Base-by-base conservation (phyloP, 2,797 vertebrate genomes). In the Cirrhinus molitorella region DNA sequence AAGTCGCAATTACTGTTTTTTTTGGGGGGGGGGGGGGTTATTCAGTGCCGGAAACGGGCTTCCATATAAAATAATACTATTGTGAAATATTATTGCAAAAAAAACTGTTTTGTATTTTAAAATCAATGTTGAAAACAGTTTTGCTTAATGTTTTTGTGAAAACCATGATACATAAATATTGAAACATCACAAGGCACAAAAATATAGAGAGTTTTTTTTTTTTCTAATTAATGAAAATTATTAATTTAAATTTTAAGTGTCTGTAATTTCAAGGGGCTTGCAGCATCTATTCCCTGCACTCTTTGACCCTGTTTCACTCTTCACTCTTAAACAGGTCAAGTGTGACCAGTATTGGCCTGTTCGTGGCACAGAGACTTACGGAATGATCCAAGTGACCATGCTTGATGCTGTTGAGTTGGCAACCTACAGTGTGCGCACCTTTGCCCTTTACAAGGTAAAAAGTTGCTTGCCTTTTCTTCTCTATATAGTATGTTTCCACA, bases 271-370 rank as follows among this genome's bases (percentile, higher is more conserved):
- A 63, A 55, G 6, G 59, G 13, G 25, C 25, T 59, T 59, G 5
- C 3, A 23, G 55, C 55, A 23, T 57, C 21, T 57, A 57, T n/a
- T 57, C n/a, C 21, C 2, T 59, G 23, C 57, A 59, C 2, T 3
- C 1, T 25, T 59, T 65, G 28, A 34, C 28, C 11, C 9, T 19
- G 8, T 65, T 11, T 65, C 16, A 65, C 34, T 34, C 16, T 65
- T 34, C 28, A 17, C 31, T 78, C 45, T 53, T 3, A 19, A 40
- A 47, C 61, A 99, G 98, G 96, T 99, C 0, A 99, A 99, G 89
- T 99, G 98, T 91, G 98, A 99, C 88, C 97, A 99, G 92, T 99
- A 99, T 84, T 99, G 98, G 97, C 98, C 98, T 0, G 91, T 93
- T 78, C 95, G 98, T 67, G 88, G 61, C 85, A 95, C 94, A 4